Conservation (phyloP, 2,888 invertebrate species). For the Melikaiella ostensackeni region DNA sequence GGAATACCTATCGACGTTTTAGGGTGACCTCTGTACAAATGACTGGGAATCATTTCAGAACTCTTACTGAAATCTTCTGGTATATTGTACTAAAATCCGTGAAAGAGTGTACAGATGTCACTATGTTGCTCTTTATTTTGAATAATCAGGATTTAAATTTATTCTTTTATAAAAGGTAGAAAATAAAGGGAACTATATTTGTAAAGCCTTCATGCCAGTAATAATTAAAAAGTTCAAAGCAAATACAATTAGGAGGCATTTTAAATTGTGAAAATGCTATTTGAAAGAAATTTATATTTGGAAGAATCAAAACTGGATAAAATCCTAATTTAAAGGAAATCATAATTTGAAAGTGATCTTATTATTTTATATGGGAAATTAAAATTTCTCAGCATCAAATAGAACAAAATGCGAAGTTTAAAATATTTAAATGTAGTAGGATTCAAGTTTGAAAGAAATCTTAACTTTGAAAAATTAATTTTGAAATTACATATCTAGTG, state of each 20-base stretch:
- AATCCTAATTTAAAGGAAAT: neutral
- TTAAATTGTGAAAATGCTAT: neutral
- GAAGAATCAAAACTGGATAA: neutral
- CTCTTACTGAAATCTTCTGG: neutral
- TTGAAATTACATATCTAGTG: too few relatives aligned
- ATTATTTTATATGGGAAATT: neutral
- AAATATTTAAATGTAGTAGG: too few relatives aligned
- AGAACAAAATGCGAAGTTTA: neutral
- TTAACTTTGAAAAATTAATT: too few relatives aligned
- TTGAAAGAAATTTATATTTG: neutral
- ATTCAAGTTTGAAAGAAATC: too few relatives aligned
- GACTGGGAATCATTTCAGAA: neutral
- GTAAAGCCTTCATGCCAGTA: too few relatives aligned
- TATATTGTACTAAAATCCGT: neutral
- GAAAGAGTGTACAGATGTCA: neutral
- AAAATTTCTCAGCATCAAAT: neutral
- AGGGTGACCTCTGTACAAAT: slow-evolving; percentile 8
- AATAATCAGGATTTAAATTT: neutral
- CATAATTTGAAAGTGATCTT: neutral
- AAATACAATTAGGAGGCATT: neutral
- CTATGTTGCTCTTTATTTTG: neutral
- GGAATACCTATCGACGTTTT: neutral
- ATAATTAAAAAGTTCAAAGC: too few relatives aligned
- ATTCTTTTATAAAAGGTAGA: too few relatives aligned
- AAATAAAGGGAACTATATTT: too few relatives aligned